Evolutionary conservation across 2,797 vertebrate species (phyloP).

Genomic region (Clarias fuscus): DNA sequence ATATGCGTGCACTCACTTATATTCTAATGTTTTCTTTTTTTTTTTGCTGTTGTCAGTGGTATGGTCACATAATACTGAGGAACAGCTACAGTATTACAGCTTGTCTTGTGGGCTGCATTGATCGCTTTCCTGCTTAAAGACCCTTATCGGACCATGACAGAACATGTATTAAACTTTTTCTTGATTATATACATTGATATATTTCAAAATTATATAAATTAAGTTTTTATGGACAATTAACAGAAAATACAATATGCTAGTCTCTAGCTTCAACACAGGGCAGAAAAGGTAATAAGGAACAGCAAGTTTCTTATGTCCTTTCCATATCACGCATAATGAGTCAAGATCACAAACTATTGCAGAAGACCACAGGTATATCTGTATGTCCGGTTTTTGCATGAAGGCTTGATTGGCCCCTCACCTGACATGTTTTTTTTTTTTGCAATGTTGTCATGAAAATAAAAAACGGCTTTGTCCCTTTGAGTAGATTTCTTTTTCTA

Average conservation of each 20-base stretch:
- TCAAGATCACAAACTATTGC: background rate
- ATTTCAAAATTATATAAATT: background rate
- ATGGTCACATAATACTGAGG: background rate
- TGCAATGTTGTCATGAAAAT: background rate
- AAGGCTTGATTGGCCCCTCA: no score
- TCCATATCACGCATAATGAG: background rate
- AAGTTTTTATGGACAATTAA: background rate
- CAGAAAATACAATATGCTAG: background rate
- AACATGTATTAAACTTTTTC: background rate
- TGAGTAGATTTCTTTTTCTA: background rate
- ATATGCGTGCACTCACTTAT: no score
- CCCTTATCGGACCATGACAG: no score
- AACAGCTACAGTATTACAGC: background rate
- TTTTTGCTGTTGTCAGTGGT: background rate
- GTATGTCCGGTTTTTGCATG: background rate
- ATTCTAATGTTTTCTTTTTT: no score
- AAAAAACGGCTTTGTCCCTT: background rate
- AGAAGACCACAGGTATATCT: background rate
- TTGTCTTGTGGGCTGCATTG: no score
- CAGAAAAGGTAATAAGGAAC: no score
- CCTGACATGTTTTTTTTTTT: no score
- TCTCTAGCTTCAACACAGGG: background rate
- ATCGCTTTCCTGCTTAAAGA: background rate
- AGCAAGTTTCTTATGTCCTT: background rate
- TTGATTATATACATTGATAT: no score